Base-by-base conservation (phyloP, 2,888 invertebrate species). In the Anarsia innoxiella region DNA sequence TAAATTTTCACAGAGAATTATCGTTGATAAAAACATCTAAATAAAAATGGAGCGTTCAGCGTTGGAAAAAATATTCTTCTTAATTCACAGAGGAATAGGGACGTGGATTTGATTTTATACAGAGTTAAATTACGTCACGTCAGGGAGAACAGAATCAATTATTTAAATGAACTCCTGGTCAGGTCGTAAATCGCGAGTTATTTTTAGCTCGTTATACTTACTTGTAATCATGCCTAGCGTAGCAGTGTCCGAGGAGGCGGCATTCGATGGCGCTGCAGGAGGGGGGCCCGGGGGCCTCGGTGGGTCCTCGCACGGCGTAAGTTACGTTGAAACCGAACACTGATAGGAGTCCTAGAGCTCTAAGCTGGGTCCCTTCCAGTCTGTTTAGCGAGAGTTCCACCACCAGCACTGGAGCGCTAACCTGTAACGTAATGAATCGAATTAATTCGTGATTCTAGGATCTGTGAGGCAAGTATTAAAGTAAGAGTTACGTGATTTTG, bases 321-420 rank as follows among this genome's bases (percentile, higher is more conserved):
- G 96, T 96, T 55, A 96, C 90, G 78, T 97, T 96, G 82, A 97
- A 96, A 9, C 96, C 96, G 64, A 92, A 95, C 26, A 95, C 94
- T 44, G 95, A 91, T 42, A 96, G 84, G 16, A 96, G 87, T 37
- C 91, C 90, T 45, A 94, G 79, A 0, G 94, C 95, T 3, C 96
- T 86, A 39, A 96, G 83, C 75, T 96, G 95, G 16, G 93, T 92
- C 5, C 93, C 93, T 63, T 94, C 93, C 41, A 92, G 77, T 13
- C 89, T 84, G 50, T 90, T 86, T 54, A 95, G 86, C 28, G 87
- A 82, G 54, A 96, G 89, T 47, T 93, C 92, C 44, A 96, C 88
- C 39, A 94, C 93, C 45, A 96, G 79, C 49, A 91, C 94, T 36
- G 92, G 92, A 53, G 92, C 73, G 87, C 88, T 66, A 74, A 80